Evolutionary conservation across 2,888 invertebrate species (phyloP), one percentile per base, ranked within the genome.

Genomic region (Labia minor): DNA sequence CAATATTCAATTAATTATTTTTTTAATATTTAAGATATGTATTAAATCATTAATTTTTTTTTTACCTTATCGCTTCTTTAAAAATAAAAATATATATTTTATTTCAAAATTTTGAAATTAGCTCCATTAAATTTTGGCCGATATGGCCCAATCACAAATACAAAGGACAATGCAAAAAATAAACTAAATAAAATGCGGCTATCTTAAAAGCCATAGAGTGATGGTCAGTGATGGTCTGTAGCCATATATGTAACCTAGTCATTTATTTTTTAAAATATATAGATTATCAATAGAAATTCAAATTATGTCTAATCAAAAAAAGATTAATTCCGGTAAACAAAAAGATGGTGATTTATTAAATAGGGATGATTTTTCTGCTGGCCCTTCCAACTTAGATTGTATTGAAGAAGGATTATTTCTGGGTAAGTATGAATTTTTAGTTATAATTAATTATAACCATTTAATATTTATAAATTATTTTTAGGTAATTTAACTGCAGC

Each of bases 401-500:
- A 82, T 85, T 66, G 83, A 83, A 72, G 74, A 78, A 21, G 80
- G 82, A 68, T 73, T 85, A n/a, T 84, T 79, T 74, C 77, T 85
- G 21, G 81, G 78, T 78, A 72, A 72, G 71, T 11, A 8, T 33
- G 33, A 6, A 33, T 33, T 33, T 33, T 33, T 33, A 8, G 6
- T 33, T 11, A 14, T 37, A 62, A 63, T 37, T 61, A 21, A 26
- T 21, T 65, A 33, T n/a, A 63, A 16, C 18, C 19, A n/a, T 18
- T 20, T n/a, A 21, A 63, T 64, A n/a, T 64, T 62, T 8, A 19
- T 62, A n/a, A 62, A 21, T 66, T n/a, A 37, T 37, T 75, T 77
- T 1, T 73, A 87, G 90, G 93, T 19, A 91, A 92, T 75, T 77
- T 92, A 69, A 86, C 89, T 37, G 90, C 90, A 70, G 93, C 92